Base-by-base conservation (phyloP, 2,888 invertebrate genomes). In the Athalia cordata region DNA sequence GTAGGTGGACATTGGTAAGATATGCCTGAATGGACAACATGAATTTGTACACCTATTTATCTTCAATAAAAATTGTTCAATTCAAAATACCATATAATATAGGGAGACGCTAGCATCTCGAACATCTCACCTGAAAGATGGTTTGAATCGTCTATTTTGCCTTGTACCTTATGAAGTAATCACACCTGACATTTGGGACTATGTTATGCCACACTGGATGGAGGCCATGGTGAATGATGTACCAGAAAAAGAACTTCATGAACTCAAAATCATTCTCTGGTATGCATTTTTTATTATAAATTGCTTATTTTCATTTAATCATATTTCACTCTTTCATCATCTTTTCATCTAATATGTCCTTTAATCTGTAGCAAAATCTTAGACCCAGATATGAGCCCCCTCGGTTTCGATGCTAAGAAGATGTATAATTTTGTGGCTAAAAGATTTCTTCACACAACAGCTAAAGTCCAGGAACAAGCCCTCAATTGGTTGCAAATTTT, bases 151-250 rank as follows among this genome's bases (percentile, higher is more conserved):
- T 80, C 92, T 99, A 67, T 97, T 99, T 89, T 99, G 99, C 88
- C 91, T 99, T 81, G 98, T 99, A 52, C 99, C 99, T 0, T 99
- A 99, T 89, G 99, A 99, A 85, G 96, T 99, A 47, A 97, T 99
- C 82, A 97, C 97, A 0, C 95, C 96, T 82, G 97, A 98, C 86
- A 97, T 98, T 78, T 99, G 99, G 99, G 97, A 98, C 89, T 96
- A 96, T 89, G 97, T 99, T 43, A 99, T 99, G 97, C 99, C 99
- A 0, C 96, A 97, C 85, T 99, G 99, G 99, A 96, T 99, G 95
- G 98, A 99, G 90, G 97, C 98, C 0, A 97, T 99, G 82, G 96
- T 96, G 74, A 95, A 96, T 80, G 97, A 97, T 87, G 96, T 97
- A 0, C 96, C 96, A 0, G 96, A 97, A 89, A 96, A 97, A 89